These are phyloP conservation scores for Amia ocellicauda DNA, from an alignment of 2,113 vertebrate species.

Conservation along the genomic window DNA sequence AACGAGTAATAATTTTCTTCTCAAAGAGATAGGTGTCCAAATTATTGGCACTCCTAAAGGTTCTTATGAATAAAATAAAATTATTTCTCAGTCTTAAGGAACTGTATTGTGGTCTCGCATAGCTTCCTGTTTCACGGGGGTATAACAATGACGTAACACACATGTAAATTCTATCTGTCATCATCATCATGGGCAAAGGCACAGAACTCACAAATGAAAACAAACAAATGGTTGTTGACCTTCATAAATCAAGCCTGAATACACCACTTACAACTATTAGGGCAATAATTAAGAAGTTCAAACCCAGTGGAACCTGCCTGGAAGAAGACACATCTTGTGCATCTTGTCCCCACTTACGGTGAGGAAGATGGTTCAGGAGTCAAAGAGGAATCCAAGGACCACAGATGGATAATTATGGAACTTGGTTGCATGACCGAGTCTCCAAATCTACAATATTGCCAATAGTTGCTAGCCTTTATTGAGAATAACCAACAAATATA, in stretches of 20 bases:
- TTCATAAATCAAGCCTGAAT: neutral
- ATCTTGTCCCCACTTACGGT: too few relatives aligned
- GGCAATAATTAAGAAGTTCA: too few relatives aligned
- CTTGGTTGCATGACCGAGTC: too few relatives aligned
- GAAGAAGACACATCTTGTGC: too few relatives aligned
- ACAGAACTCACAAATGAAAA: slow-evolving; percentile 12
- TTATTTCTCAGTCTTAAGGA: slow-evolving; percentile 1
- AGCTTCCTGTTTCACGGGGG: neutral
- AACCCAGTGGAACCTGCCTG: too few relatives aligned
- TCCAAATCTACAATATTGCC: too few relatives aligned
- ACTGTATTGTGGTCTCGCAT: neutral
- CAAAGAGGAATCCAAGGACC: too few relatives aligned
- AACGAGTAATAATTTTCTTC: neutral
- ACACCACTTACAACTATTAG: too few relatives aligned
- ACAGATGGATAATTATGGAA: too few relatives aligned
- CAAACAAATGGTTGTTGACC: neutral
- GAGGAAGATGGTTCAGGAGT: too few relatives aligned
- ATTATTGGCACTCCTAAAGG: neutral
- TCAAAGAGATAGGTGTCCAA: neutral
- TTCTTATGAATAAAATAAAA: neutral
- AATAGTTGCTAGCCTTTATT: too few relatives aligned
- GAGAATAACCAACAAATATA: too few relatives aligned
- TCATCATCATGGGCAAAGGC: neutral
- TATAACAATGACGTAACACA: neutral
- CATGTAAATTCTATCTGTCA: slow-evolving; percentile 7